Evolutionary conservation across 2,797 vertebrate species (phyloP), one percentile per base, ranked within the genome.

Genomic region (Vireo griseus): DNA sequence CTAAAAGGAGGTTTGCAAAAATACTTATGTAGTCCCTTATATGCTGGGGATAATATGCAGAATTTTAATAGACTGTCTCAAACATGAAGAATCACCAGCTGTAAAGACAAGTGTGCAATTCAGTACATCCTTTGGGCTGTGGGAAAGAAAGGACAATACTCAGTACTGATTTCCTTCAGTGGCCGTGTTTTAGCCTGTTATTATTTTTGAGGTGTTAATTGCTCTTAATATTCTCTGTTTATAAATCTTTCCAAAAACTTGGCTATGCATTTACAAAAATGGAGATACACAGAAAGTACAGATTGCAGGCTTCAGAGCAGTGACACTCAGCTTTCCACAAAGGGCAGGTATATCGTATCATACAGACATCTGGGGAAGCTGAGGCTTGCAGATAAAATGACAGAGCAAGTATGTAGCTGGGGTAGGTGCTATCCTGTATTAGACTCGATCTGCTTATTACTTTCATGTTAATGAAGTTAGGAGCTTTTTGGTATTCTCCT

Each of bases 381-480:
- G 67, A 81, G 73, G 39, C 78, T 44, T 94, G 55, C 33, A 61
- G 83, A 85, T 72, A 74, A 75, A 96, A 81, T n/a, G 63, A 35
- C 42, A 85, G 73, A 93, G 69, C 66, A 77, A 66, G 48, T 67
- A 25, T 45, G 25, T 62, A 90, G 69, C 89, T 80, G 74, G 62
- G 42, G 81, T 65, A 67, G 48, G 37, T 94, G 66, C 35, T 94
- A 37, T 87, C 82, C 79, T 86, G 96, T 90, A 97, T 97, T 96
- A 94, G 82, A 72, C 13, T 47, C 76, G 66, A 75, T 54, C 63
- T 85, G 39, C 62, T 96, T 88, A 91, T 81, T 65, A 75, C 35
- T 93, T 97, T 84, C 44, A 62, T 66, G 62, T 93, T 95, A 96
- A 79, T 82, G 95, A 92, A 66, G 86, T 86, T 90, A 69, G 91